Conservation (phyloP, 2,888 invertebrate genomes). For the Pseudococcus viburni region DNA sequence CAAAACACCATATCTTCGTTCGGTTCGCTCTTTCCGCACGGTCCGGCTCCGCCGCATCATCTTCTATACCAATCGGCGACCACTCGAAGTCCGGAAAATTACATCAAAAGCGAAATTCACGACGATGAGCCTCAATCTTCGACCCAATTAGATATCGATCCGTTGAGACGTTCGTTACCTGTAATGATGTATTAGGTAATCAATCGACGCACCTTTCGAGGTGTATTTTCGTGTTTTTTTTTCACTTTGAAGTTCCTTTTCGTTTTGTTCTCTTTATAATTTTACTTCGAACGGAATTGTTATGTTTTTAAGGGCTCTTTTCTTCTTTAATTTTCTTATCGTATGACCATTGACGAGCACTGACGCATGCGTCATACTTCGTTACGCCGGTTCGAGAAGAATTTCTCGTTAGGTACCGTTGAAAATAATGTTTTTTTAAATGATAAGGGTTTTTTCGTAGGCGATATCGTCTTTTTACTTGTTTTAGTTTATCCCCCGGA, state of each 20-base stretch:
- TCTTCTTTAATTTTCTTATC: neutral
- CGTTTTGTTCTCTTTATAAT: constrained; percentile 6
- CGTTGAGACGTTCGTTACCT: constrained; percentile 80
- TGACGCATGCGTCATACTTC: neutral
- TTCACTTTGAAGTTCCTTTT: constrained; percentile 7
- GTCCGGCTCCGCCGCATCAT: constrained; percentile 26
- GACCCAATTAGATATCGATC: constrained; percentile 70
- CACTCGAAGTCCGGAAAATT: constrained; percentile 45
- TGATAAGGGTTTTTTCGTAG: neutral
- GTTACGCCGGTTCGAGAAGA: neutral
- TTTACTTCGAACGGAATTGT: neutral
- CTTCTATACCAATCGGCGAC: constrained; percentile 1
- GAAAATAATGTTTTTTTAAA: neutral
- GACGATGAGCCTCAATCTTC: constrained; percentile 67
- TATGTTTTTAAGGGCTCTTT: constrained; percentile 1
- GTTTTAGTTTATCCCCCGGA: neutral
- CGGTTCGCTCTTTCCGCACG: constrained; percentile 59
- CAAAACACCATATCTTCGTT: constrained; percentile 51
- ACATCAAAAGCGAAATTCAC: constrained; percentile 47
- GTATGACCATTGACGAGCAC: neutral
- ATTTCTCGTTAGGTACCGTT: neutral
- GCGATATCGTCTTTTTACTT: neutral
- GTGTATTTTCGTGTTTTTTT: neutral
- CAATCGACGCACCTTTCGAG: neutral
- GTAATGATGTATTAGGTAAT: constrained; percentile 77